phyloP scores from a whole-genome alignment of 1,140 invertebrate genomes.

The Hesperophylax magnus region DNA sequence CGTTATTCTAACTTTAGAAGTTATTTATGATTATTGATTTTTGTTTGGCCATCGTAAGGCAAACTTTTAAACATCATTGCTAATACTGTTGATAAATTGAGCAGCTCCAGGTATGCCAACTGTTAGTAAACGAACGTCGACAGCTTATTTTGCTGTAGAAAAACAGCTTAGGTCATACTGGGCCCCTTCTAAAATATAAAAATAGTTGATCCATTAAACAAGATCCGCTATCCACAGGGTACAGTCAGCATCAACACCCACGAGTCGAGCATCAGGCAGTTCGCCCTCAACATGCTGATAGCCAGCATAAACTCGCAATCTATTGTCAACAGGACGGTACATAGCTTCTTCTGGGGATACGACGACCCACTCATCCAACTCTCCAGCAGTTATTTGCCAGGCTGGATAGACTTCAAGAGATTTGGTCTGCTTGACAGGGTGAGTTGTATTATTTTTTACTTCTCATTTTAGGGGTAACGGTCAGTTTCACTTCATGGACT shows the following conservation, averaged over 20 bases:
- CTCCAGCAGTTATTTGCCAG: slow-evolving; percentile 79
- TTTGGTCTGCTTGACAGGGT: slow-evolving; percentile 89
- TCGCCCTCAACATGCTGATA: slow-evolving; percentile 75
- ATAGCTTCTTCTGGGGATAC: slow-evolving; percentile 91
- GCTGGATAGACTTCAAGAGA: slow-evolving; percentile 80
- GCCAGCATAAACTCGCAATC: slow-evolving; percentile 76
- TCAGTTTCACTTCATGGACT: too few species aligned
- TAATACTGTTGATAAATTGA: too few species aligned
- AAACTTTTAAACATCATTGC: too few species aligned
- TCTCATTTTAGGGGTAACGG: too few species aligned
- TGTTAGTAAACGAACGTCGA: too few species aligned
- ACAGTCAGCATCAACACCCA: slow-evolving; percentile 74
- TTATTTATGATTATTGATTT: too few species aligned
- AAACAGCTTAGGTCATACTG: too few species aligned
- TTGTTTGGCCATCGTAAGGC: too few species aligned
- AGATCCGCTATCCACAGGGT: slow-evolving; percentile 66
- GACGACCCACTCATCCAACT: slow-evolving; percentile 81
- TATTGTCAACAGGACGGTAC: slow-evolving; percentile 78
- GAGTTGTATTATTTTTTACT: slow-evolving; percentile 60
- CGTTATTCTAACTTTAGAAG: too few species aligned
- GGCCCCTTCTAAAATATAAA: too few species aligned
- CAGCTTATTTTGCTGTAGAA: too few species aligned
- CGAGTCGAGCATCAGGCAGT: slow-evolving; percentile 73
- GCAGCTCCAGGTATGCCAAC: too few species aligned
- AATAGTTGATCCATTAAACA: neutral